Conservation (phyloP, 2,797 vertebrate genomes). For the Alca torda region DNA sequence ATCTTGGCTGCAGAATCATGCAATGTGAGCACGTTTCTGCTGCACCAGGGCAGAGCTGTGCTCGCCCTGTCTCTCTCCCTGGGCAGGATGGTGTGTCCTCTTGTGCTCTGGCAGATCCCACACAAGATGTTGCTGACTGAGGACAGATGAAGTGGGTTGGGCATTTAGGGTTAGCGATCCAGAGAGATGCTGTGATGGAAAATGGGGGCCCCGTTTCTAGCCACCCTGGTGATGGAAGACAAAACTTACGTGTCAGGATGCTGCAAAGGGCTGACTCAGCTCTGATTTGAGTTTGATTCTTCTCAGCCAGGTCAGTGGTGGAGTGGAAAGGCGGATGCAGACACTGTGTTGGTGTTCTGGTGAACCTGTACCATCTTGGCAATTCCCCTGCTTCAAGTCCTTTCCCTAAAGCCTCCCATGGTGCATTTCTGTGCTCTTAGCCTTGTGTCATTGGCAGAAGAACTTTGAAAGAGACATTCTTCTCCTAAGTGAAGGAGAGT, state of each 20-base stretch:
- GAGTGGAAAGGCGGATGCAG: not conserved
- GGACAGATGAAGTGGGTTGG: rapidly evolving
- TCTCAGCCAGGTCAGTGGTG: not conserved
- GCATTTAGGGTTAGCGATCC: rapidly evolving
- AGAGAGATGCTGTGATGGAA: not conserved
- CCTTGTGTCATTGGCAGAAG: not conserved
- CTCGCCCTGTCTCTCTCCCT: not conserved
- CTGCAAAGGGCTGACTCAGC: not conserved
- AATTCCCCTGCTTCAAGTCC: not conserved
- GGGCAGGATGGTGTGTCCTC: not conserved
- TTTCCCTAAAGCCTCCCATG: not conserved
- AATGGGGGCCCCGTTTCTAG: not conserved
- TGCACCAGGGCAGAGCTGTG: not conserved
- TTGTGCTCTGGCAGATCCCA: not conserved
- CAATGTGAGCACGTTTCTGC: rapidly evolving
- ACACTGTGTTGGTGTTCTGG: not conserved
- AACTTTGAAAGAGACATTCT: not conserved
- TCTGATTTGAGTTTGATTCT: not conserved
- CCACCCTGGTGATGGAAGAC: too few relatives aligned
- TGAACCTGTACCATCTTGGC: not conserved
- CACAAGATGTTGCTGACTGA: not conserved
- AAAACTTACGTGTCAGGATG: not conserved
- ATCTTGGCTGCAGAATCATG: rapidly evolving
- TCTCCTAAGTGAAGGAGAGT: not conserved
- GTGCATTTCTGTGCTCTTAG: not conserved